These are phyloP conservation scores for Cantharis flavilabris DNA, from an alignment of 2,888 invertebrate genomes.

Conservation along the genomic window DNA sequence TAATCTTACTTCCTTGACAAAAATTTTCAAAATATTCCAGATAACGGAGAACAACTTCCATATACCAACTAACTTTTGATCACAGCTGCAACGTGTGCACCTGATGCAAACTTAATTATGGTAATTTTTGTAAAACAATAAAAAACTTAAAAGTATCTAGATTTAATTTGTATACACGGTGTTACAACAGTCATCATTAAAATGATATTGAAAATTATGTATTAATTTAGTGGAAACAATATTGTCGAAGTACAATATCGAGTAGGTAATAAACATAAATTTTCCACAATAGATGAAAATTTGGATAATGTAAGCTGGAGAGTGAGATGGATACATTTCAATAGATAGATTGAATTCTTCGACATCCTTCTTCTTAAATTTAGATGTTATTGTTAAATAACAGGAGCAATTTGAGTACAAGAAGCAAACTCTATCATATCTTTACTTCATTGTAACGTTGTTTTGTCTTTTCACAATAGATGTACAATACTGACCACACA, in stretches of 20 bases:
- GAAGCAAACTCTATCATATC: slow-evolving; percentile 41
- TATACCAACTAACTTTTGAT: background rate
- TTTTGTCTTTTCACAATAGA: slow-evolving; percentile 48
- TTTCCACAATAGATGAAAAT: background rate
- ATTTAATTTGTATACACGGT: background rate
- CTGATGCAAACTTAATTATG: background rate
- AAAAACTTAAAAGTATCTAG: too few relatives aligned
- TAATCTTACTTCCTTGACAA: background rate
- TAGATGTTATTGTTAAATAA: slow-evolving; percentile 36
- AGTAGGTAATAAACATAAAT: background rate
- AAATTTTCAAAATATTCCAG: background rate
- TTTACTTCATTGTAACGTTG: slow-evolving; percentile 45
- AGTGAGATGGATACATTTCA: background rate
- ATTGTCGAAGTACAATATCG: background rate
- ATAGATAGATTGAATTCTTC: background rate
- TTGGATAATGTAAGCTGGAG: background rate
- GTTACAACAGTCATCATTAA: background rate
- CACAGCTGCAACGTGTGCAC: background rate
- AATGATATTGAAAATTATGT: background rate
- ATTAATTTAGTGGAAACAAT: background rate
- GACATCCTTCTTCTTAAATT: slow-evolving; percentile 7
- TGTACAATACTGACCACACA: slow-evolving; percentile 49
- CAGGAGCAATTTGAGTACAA: slow-evolving; percentile 40
- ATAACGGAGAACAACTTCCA: too few relatives aligned
- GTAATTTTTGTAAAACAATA: too few relatives aligned